Evolutionary conservation across 2,888 invertebrate genomes (phyloP), one percentile per base, ranked within the genome.

Genomic region (Branchellion lobata): DNA sequence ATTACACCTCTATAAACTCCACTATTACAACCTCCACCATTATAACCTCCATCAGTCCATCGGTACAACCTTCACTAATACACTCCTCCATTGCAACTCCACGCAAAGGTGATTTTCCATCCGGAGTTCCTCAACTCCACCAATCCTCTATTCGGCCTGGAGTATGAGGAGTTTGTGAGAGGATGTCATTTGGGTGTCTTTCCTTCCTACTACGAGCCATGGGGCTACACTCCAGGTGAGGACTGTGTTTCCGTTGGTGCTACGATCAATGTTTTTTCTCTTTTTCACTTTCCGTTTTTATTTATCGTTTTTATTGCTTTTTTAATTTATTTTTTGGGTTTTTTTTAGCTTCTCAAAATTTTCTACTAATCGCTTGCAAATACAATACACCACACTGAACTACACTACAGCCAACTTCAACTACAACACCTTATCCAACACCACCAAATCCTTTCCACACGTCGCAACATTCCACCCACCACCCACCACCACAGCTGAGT

Each of bases 141-240:
- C 0, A 99, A 98, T 88, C 99, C 99, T 0, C 89, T 99, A 0
- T 95, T 99, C 88, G 96, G 96, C 0, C 89, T 99, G 84, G 99
- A 99, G 85, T 99, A 99, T 87, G 98, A 99, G 87, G 99, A 99
- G 87, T 99, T 99, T 88, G 98, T 99, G 0, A 91, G 99, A 34
- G 99, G 99, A 3, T 99, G 99, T 85, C 99, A 99, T 88, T 90
- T 99, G 84, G 99, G 99, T 0, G 98, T 99, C 27, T 99, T 99
- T 88, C 99, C 99, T 0, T 97, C 97, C 0, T 99, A 99, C 88
- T 99, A 99, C 87, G 99, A 99, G 87, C 99, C 99, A 0, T 99
- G 99, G 99, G 99, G 99, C 0, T 99, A 98, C 88, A 99, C 98
- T 0, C 98, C 98, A 0, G 89, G 88, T 89, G 82, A 53, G 68